Conservation (phyloP, 1,140 invertebrate genomes). For the Trichogramma pretiosum region DNA sequence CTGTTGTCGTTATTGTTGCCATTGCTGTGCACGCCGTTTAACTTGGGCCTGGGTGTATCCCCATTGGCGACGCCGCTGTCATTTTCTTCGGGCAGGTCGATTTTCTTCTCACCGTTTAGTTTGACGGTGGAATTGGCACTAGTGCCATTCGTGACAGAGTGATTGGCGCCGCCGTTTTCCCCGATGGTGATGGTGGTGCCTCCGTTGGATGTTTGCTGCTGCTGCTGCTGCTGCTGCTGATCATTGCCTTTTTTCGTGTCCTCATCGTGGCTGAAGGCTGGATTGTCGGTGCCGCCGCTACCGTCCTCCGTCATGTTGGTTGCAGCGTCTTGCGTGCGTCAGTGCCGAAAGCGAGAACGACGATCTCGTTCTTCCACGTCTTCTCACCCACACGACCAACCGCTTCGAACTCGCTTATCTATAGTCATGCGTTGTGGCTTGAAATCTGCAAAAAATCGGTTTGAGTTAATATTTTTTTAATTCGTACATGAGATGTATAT, state of each 20-base stretch:
- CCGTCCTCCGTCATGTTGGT: conserved; percentile 30
- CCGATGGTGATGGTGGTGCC: conserved; percentile 17
- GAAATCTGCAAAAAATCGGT: conserved; percentile 23
- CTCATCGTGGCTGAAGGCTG: conserved; percentile 37
- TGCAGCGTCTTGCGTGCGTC: not conserved
- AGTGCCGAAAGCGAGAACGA: too few relatives aligned
- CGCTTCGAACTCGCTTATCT: conserved; percentile 22
- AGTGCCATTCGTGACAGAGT: conserved; percentile 32
- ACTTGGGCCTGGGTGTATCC: conserved; percentile 20
- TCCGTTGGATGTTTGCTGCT: conserved; percentile 26
- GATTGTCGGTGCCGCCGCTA: conserved; percentile 35
- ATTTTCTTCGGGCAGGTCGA: conserved; percentile 35
- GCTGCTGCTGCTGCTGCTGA: conserved; percentile 21
- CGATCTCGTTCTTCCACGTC: too few relatives aligned
- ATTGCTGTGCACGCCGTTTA: conserved; percentile 37
- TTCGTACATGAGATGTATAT: too few relatives aligned
- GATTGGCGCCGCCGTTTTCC: conserved; percentile 35
- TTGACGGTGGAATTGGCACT: conserved; percentile 29
- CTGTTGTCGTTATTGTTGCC: conserved; percentile 42
- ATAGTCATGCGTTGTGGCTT: conserved; percentile 27
- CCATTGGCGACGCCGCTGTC: conserved; percentile 19
- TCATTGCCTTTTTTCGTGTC: too few relatives aligned
- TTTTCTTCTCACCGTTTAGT: conserved; percentile 36
- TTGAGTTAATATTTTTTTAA: too few relatives aligned
- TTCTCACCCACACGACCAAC: conserved; percentile 21